These are phyloP conservation scores for Calyptomena viridis DNA, from an alignment of 2,113 vertebrate genomes.

Conservation along the genomic window DNA sequence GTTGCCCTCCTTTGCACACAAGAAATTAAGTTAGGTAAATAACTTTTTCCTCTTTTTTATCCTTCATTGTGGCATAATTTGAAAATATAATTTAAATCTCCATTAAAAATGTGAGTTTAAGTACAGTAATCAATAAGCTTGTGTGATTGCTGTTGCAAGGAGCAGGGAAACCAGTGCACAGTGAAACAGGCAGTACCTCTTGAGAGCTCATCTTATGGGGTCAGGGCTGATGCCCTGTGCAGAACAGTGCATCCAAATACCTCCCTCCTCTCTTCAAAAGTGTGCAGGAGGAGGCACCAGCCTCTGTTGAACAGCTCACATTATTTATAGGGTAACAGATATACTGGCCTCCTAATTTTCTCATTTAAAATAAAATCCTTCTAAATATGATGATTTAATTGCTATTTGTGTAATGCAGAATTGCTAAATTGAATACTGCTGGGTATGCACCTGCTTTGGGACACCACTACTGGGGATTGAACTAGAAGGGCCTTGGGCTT, in stretches of 20 bases:
- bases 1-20: too few species aligned
- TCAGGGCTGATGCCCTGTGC: not conserved
- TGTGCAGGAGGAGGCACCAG: not conserved
- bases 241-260: not conserved
- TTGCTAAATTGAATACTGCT: not conserved
- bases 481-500: too few species aligned
- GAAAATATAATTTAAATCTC: not conserved
- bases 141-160: not conserved
- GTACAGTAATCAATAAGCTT: not conserved
- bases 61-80: not conserved
- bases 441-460: too few species aligned
- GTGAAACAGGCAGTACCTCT: not conserved
- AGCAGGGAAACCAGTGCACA: not conserved
- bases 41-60: not conserved
- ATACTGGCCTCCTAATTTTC: not conserved
- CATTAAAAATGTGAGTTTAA: not conserved
- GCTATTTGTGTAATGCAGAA: not conserved
- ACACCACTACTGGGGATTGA: too few species aligned
- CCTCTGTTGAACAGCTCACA: not conserved
- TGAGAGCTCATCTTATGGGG: not conserved
- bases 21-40: not conserved
- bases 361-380: not conserved
- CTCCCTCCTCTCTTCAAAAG: not conserved
- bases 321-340: not conserved
- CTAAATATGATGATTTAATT: not conserved